These are phyloP conservation scores for Amazona guildingii DNA, from an alignment of 2,113 vertebrate genomes.

Conservation along the genomic window DNA sequence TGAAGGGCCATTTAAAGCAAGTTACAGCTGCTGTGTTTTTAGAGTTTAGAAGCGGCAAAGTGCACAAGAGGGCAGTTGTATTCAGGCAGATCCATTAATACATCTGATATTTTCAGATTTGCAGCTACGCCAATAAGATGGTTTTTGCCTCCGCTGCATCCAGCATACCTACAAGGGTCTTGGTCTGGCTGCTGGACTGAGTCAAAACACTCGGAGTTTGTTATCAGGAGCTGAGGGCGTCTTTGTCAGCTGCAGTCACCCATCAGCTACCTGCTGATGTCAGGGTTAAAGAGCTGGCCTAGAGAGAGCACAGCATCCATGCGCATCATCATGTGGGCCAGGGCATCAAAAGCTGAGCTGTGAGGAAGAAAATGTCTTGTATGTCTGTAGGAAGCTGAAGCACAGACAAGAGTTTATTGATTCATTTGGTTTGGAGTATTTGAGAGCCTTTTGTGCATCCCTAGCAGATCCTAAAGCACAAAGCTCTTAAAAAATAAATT, in stretches of 20 bases:
- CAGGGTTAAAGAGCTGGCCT: not conserved
- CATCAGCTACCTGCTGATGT: not conserved
- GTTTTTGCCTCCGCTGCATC: not conserved
- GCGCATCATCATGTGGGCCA: rapidly evolving
- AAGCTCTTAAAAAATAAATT: not conserved
- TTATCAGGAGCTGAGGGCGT: not conserved
- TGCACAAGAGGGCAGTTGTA: not conserved
- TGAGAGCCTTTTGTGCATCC: not conserved
- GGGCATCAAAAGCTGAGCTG: not conserved
- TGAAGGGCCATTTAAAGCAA: not conserved
- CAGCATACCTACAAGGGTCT: not conserved
- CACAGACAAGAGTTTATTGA: not conserved
- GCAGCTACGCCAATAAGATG: rapidly evolving
- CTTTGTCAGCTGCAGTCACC: not conserved
- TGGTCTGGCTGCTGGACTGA: not conserved
- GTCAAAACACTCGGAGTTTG: not conserved
- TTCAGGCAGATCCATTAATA: not conserved
- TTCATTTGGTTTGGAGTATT: not conserved
- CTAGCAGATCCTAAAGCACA: not conserved
- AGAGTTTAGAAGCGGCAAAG: not conserved
- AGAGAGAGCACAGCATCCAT: rapidly evolving
- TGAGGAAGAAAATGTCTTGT: not conserved
- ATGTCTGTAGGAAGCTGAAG: not conserved
- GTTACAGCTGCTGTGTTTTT: not conserved
- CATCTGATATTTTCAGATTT: not conserved